These are phyloP conservation scores for Spheniscus mendiculus DNA, from an alignment of 2,113 vertebrate genomes.

Conservation along the genomic window DNA sequence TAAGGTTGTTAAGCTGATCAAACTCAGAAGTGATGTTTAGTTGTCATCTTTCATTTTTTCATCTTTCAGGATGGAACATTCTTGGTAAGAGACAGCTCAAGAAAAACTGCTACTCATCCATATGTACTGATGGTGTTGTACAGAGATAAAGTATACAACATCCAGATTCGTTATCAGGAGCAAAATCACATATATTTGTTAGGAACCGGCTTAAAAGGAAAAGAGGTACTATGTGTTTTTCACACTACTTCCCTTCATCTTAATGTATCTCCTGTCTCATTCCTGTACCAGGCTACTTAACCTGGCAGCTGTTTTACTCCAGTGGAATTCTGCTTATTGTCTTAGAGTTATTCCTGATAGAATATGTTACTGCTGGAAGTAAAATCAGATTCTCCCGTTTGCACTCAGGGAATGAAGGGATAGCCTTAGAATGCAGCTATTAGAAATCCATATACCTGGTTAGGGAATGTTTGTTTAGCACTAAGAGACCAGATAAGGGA, in stretches of 20 bases:
- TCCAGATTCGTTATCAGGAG: conserved; percentile 88
- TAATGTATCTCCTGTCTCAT: not conserved
- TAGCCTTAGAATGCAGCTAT: not conserved
- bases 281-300: not conserved
- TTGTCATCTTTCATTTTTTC: not conserved
- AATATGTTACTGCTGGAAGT: not conserved
- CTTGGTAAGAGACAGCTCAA: conserved; percentile 92
- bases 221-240: conserved; percentile 80
- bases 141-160: conserved; percentile 93
- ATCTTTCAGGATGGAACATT: conserved; percentile 90
- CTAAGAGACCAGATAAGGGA: not conserved
- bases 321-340: not conserved
- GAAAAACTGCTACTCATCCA: conserved; percentile 80
- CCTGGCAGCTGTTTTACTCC: not conserved
- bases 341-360: not conserved
- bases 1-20: not conserved
- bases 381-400: not conserved
- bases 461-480: not conserved
- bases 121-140: conserved; percentile 95
- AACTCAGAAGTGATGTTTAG: not conserved
- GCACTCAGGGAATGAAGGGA: not conserved
- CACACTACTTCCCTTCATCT: not conserved
- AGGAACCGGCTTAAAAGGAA: conserved; percentile 88
- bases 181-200: conserved; percentile 81
- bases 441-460: not conserved